Conservation (phyloP, 2,113 vertebrate species). For the Uropsilus gracilis region DNA sequence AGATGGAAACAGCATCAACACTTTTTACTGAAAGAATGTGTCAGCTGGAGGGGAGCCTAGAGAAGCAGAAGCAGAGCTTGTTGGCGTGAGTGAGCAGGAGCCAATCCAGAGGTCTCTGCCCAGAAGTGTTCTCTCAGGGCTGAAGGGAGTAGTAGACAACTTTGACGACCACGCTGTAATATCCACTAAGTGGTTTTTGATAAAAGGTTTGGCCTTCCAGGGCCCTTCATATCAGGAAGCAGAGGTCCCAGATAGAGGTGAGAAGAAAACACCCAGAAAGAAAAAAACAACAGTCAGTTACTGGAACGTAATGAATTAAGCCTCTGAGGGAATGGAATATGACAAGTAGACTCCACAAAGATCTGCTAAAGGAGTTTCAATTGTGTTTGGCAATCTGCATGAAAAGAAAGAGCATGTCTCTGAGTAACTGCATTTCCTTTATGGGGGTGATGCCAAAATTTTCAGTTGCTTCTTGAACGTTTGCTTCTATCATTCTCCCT, state of each 20-base stretch:
- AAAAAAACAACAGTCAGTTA: neutral
- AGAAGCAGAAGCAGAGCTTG: neutral
- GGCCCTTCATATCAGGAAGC: neutral
- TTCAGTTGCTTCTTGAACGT: neutral
- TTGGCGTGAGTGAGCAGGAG: neutral
- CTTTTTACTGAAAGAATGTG: neutral
- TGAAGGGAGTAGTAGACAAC: neutral
- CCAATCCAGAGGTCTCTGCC: neutral
- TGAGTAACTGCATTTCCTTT: neutral
- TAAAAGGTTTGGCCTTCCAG: neutral
- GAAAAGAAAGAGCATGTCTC: neutral
- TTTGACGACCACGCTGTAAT: neutral
- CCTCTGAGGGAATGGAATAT: neutral
- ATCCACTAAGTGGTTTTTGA: neutral
- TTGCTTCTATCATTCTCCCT: neutral
- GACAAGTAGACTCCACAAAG: neutral
- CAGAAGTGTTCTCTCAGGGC: neutral
- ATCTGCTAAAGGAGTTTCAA: neutral
- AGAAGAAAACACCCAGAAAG: neutral
- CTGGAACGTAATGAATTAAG: neutral
- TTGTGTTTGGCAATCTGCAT: neutral
- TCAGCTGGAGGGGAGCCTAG: neutral
- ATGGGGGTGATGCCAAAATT: neutral
- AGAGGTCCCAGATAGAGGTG: neutral
- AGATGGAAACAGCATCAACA: neutral